Percentiles rank a stretch among this genome's conserved stretches.
These are phyloP conservation scores for Emydura subglobosa DNA, from an alignment of 2,113 vertebrate genomes.

Conservation along the genomic window DNA sequence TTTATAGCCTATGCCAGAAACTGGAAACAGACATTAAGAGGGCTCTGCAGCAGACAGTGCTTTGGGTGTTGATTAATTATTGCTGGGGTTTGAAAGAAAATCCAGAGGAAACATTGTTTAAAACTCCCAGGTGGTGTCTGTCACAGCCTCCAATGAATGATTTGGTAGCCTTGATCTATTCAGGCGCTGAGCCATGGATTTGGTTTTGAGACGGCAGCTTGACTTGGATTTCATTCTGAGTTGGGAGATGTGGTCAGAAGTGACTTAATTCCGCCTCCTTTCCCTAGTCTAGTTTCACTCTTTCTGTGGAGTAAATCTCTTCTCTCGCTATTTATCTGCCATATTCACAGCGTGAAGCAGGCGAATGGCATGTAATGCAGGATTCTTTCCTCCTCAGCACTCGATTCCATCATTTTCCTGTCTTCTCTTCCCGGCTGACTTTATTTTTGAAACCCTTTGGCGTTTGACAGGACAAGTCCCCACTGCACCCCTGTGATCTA, in stretches of 20 bases:
- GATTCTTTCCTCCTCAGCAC: fast-evolving
- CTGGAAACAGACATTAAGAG: neutral
- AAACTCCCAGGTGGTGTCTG: fast-evolving
- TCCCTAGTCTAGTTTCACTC: fast-evolving
- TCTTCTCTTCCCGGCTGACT: fast-evolving
- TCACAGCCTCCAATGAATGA: fast-evolving
- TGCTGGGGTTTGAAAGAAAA: neutral
- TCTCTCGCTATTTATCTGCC: neutral
- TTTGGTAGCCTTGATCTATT: fast-evolving
- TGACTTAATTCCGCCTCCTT: neutral
- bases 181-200: fast-evolving
- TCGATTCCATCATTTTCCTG: fast-evolving
- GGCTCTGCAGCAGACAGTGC: neutral
- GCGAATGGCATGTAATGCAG: fast-evolving
- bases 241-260: fast-evolving
- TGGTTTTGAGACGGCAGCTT: fast-evolving
- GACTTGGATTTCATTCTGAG: neutral
- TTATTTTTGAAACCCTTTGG: neutral
- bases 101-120: neutral
- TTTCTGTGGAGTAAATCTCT: fast-evolving
- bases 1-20: fast-evolving
- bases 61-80: fast-evolving
- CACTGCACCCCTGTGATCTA: neutral
- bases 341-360: fast-evolving
- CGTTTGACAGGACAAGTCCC: neutral